phyloP scores from a whole-genome alignment of 2,113 vertebrate species.

The Hippocampus mohnikei region DNA sequence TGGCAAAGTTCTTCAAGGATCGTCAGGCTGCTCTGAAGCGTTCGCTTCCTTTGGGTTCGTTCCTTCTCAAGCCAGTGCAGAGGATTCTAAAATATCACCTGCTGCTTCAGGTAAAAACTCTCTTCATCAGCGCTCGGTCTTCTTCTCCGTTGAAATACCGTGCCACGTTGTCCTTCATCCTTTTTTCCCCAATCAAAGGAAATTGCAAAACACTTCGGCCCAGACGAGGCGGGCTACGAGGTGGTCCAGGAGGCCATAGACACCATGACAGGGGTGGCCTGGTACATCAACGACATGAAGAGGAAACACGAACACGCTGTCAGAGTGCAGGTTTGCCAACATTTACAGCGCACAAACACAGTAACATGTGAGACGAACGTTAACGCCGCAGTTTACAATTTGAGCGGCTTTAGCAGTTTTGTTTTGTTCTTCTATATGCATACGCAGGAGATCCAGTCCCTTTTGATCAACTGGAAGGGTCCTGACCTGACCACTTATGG shows the following conservation, averaged over 20 bases:
- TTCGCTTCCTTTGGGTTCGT: constrained; percentile 87
- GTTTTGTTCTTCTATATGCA: constrained; percentile 9
- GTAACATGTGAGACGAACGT: neutral
- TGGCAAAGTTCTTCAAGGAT: constrained; percentile 90
- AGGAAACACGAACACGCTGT: constrained; percentile 93
- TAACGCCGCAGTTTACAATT: neutral
- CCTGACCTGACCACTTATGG: constrained; percentile 87
- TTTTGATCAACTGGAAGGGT: constrained; percentile 95
- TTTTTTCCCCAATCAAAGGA: constrained; percentile 71
- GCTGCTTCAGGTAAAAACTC: constrained; percentile 83
- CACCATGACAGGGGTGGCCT: constrained; percentile 96
- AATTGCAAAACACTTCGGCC: constrained; percentile 89
- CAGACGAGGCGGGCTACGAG: constrained; percentile 82
- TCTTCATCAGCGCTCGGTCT: neutral
- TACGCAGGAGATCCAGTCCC: constrained; percentile 89
- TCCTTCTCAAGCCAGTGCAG: constrained; percentile 94
- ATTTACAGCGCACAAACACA: neutral
- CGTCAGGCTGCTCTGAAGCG: constrained; percentile 85
- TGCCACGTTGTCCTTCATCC: neutral
- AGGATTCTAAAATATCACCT: constrained; percentile 97
- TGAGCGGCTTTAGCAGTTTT: neutral
- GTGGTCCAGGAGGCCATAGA: constrained; percentile 91
- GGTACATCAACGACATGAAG: constrained; percentile 99
- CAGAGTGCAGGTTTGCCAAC: constrained; percentile 84
- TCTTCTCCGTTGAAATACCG: neutral